A percentile compares a stretch with the other conserved stretches of the same genome.
Conservation (phyloP, 2,113 vertebrate species). For the Mesoclemmys tuberculata region DNA sequence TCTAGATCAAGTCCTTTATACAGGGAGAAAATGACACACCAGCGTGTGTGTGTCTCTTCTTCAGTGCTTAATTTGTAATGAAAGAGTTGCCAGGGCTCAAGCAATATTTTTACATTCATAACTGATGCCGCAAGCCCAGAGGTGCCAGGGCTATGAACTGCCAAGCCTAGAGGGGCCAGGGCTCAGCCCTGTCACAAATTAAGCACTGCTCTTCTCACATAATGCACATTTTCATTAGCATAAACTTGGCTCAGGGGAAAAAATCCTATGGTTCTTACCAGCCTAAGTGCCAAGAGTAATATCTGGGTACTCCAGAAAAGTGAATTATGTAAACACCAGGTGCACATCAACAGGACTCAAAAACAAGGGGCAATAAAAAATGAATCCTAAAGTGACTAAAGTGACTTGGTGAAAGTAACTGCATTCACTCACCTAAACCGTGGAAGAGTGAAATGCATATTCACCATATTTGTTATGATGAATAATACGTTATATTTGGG, state of each 20-base stretch:
- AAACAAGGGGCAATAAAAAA: not conserved
- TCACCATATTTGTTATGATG: not conserved
- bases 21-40: not conserved
- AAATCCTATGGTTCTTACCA: not conserved
- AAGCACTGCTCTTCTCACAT: not conserved
- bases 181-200: too few species aligned
- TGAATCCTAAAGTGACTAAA: not conserved
- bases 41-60: not conserved
- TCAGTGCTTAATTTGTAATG: too few species aligned
- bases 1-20: not conserved
- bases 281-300: not conserved
- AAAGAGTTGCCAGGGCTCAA: too few species aligned
- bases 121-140: too few species aligned
- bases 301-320: not conserved
- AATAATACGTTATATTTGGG: not conserved
- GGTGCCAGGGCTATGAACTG: too few species aligned
- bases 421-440: not conserved
- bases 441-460: not conserved
- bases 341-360: not conserved
- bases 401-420: not conserved
- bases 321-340: not conserved
- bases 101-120: too few species aligned
- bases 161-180: too few species aligned
- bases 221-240: not conserved
- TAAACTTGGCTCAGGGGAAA: not conserved